Conservation (phyloP, 64 coral and sea anemone genomes). For the Cladopsammia gracilis region DNA sequence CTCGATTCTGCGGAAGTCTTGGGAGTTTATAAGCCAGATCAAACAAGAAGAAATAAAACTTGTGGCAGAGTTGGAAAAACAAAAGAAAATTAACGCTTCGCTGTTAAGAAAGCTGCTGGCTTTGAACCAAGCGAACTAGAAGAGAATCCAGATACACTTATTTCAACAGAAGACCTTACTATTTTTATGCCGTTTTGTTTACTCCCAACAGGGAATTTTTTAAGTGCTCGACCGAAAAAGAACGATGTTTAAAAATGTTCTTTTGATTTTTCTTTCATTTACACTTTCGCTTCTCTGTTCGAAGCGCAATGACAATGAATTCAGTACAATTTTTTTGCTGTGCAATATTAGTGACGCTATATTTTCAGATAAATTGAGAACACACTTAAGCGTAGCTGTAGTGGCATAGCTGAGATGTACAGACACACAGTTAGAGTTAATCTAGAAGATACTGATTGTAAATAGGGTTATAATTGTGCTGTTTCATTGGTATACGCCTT, state of each 20-base stretch:
- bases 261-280: constrained; percentile 35
- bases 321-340: background rate
- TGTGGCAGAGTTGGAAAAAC: constrained; percentile 83
- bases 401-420: background rate
- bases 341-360: constrained; percentile 39
- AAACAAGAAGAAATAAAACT: constrained; percentile 93
- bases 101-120: constrained; percentile 85
- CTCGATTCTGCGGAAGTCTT: constrained; percentile 94
- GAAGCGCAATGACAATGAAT: constrained; percentile 26
- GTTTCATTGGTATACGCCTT: constrained; percentile 11
- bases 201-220: background rate
- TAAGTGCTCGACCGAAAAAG: background rate
- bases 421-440: constrained; percentile 47
- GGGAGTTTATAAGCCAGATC: constrained; percentile 86
- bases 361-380: constrained; percentile 38
- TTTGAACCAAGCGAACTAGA: constrained; percentile 75
- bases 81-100: constrained; percentile 86
- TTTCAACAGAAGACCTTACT: background rate
- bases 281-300: background rate
- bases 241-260: constrained; percentile 32
- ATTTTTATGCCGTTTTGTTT: background rate
- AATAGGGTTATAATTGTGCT: constrained; percentile 43
- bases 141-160: constrained; percentile 13
- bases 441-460: constrained; percentile 60
- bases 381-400: constrained; percentile 14